Conservation (phyloP, 2,113 vertebrate species). For the Plotosus lineatus region DNA sequence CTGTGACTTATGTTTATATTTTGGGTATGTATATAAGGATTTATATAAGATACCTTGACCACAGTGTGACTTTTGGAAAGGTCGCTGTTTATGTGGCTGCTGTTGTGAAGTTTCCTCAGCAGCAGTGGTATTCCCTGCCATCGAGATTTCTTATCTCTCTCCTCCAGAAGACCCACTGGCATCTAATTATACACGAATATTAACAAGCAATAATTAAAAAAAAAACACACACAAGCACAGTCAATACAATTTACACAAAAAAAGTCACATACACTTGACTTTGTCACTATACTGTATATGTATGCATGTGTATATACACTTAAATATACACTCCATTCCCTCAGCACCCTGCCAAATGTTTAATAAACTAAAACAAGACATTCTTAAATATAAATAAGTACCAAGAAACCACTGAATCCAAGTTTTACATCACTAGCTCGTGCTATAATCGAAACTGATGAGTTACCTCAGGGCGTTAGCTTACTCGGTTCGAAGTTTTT, state of each 20-base stretch:
- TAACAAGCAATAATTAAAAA: constrained; percentile 11
- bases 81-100: constrained; percentile 93
- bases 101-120: constrained; percentile 86
- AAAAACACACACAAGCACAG: not conserved
- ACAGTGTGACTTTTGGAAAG: constrained; percentile 88
- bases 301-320: no score
- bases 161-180: constrained; percentile 84
- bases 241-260: not conserved
- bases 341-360: not conserved
- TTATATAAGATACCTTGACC: constrained; percentile 81
- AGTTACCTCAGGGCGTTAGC: not conserved
- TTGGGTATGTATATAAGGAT: no score
- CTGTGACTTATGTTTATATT: not conserved
- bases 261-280: no score
- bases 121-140: constrained; percentile 95
- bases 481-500: not conserved
- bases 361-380: not conserved
- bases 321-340: not conserved
- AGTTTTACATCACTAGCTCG: not conserved
- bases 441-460: not conserved
- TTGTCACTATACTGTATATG: no score
- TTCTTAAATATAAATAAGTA: not conserved
- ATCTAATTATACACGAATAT: constrained; percentile 72
- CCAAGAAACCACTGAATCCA: not conserved
- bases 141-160: constrained; percentile 89